Evolutionary conservation across 2,797 vertebrate genomes (phyloP).

Genomic region (Danio choprae): DNA sequence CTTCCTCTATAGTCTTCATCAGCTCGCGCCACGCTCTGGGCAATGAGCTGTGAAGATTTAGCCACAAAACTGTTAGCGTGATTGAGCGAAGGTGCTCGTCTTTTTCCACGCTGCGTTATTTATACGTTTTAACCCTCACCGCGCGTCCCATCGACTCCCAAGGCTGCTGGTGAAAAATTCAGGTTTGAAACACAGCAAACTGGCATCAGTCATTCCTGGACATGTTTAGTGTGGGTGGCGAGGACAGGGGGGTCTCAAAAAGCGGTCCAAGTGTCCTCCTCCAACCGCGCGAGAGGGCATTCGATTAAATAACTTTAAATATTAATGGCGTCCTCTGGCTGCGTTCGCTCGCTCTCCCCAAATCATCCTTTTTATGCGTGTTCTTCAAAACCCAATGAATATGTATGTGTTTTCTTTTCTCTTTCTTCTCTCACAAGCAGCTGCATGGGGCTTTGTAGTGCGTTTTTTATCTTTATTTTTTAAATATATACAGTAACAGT

Average conservation of each 20-base stretch:
- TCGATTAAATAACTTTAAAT: conserved; percentile 70
- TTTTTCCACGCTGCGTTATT: conserved; percentile 65
- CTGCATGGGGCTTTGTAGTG: too few relatives aligned
- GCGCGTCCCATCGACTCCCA: conserved; percentile 59
- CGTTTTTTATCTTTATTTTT: too few relatives aligned
- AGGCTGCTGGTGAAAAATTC: conserved; percentile 66
- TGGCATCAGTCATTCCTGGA: conserved; percentile 66
- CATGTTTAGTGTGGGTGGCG: conserved; percentile 64
- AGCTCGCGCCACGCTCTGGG: conserved; percentile 12
- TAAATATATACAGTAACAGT: conserved; percentile 9
- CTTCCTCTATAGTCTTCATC: conserved; percentile 38
- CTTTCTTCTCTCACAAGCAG: conserved; percentile 45
- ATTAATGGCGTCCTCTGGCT: conserved; percentile 50
- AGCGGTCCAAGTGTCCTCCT: conserved; percentile 53
- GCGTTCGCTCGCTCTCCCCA: conserved; percentile 64
- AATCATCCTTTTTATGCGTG: conserved; percentile 58
- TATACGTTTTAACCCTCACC: conserved; percentile 62
- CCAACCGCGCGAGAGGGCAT: conserved; percentile 51
- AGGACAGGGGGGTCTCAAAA: conserved; percentile 55
- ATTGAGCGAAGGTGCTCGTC: conserved; percentile 53
- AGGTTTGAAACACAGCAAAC: conserved; percentile 69
- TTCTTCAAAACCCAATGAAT: conserved; percentile 64
- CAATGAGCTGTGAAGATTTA: conserved; percentile 43
- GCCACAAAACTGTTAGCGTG: conserved; percentile 38
- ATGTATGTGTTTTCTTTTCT: conserved; percentile 59